Evolutionary conservation across 2,113 vertebrate species (phyloP).

Genomic region (Acrocephalus kingi): DNA sequence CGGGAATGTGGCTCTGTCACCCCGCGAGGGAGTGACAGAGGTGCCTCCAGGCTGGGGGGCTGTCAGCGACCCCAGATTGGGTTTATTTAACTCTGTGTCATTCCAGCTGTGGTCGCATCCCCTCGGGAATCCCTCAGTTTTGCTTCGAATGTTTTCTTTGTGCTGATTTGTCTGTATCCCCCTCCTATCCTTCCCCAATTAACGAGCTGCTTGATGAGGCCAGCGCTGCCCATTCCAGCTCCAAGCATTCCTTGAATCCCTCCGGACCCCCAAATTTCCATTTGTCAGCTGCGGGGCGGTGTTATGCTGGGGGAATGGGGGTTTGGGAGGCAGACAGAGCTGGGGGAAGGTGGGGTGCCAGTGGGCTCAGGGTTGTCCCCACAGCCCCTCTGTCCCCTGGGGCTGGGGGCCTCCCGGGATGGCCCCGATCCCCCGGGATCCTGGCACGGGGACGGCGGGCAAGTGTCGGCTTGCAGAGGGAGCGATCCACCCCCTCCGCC

Average conservation of each 20-base stretch:
- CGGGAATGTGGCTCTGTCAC: background rate
- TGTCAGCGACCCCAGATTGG: fast-evolving
- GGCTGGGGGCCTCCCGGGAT: background rate
- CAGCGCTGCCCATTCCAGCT: background rate
- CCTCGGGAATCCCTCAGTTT: fast-evolving
- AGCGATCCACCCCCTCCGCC: background rate
- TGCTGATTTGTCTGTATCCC: background rate
- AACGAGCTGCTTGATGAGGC: fast-evolving
- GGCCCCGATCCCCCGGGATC: background rate
- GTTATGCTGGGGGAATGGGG: fast-evolving
- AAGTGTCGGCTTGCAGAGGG: background rate
- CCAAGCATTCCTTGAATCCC: background rate
- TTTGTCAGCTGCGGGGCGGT: background rate
- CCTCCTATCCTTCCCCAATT: background rate
- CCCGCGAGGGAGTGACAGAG: fast-evolving
- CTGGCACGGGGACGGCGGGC: background rate
- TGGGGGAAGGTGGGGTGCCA: background rate
- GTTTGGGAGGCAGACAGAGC: background rate
- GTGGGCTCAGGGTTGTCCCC: fast-evolving
- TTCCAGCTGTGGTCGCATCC: fast-evolving
- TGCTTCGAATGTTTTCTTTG: background rate
- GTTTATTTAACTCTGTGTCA: background rate
- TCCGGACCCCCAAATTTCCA: background rate
- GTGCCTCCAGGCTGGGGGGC: background rate
- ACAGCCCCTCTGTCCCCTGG: background rate